These are phyloP conservation scores for Leptinotarsa texana DNA, from an alignment of 1,140 invertebrate species.

Conservation along the genomic window DNA sequence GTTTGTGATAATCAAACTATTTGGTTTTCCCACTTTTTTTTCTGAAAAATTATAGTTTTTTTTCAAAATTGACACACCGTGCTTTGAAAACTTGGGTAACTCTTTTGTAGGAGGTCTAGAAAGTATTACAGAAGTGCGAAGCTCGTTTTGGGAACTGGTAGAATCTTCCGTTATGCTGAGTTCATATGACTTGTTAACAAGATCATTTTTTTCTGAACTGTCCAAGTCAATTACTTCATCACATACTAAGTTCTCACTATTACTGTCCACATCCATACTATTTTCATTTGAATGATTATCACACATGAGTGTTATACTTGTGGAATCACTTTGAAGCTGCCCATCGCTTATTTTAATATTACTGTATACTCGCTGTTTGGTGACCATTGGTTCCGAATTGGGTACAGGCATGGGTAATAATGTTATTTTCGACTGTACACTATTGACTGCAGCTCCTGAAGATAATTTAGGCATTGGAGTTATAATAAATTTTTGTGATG, in stretches of 20 bases:
- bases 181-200: conserved; percentile 48
- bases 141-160: conserved; percentile 42
- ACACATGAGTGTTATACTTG: conserved; percentile 59
- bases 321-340: conserved; percentile 58
- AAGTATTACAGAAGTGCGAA: conserved; percentile 32
- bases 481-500: conserved; percentile 47
- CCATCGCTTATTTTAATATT: conserved; percentile 63
- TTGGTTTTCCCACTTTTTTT: conserved; percentile 35
- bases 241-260: conserved; percentile 32
- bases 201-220: conserved; percentile 40
- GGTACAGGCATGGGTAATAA: conserved; percentile 59
- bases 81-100: conserved; percentile 43
- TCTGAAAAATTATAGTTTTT: conserved; percentile 41
- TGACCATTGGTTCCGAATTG: conserved; percentile 47
- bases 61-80: conserved; percentile 53
- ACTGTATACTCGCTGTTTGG: conserved; percentile 58
- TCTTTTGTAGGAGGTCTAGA: conserved; percentile 28
- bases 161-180: conserved; percentile 50
- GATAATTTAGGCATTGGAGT: conserved; percentile 61
- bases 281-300: conserved; percentile 34
- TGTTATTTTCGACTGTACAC: conserved; percentile 57
- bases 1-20: conserved; percentile 18
- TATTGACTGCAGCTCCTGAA: conserved; percentile 56
- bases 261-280: conserved; percentile 27
- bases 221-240: conserved; percentile 44